phyloP scores from a whole-genome alignment of 2,888 invertebrate genomes.

The Dorcus parallelipipedus region DNA sequence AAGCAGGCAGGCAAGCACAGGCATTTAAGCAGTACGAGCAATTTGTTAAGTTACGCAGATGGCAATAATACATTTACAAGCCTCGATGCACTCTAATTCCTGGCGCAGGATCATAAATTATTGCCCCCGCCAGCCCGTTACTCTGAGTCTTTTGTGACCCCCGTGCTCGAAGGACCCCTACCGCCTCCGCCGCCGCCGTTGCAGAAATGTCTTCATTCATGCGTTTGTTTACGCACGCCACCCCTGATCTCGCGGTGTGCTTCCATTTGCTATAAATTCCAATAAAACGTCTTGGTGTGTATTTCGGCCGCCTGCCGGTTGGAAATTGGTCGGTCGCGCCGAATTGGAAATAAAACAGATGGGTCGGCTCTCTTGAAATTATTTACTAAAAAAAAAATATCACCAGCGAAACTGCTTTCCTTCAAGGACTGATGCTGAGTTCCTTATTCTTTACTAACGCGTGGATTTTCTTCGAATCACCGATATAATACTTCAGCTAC shows the following conservation, averaged over 20 bases:
- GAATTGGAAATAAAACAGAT: slow-evolving; percentile 32
- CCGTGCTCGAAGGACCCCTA: slow-evolving; percentile 13
- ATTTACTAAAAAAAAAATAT: too few relatives aligned
- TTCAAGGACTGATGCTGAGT: too few relatives aligned
- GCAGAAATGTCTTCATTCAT: slow-evolving; percentile 40
- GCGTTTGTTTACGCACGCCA: slow-evolving; percentile 24
- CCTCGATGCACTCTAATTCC: slow-evolving; percentile 46
- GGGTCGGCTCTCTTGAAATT: slow-evolving; percentile 19
- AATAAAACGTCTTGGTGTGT: slow-evolving; percentile 22
- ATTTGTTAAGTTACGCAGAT: slow-evolving; percentile 39
- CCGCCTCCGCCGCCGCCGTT: slow-evolving; percentile 19
- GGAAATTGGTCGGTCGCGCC: slow-evolving; percentile 26
- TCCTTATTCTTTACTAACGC: too few relatives aligned
- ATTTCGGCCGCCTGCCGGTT: slow-evolving; percentile 31
- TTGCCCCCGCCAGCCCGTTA: slow-evolving; percentile 18
- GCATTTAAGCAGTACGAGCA: slow-evolving; percentile 30
- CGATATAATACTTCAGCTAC: too few relatives aligned
- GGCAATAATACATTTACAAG: slow-evolving; percentile 45
- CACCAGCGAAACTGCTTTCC: too few relatives aligned
- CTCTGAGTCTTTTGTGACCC: slow-evolving; percentile 19
- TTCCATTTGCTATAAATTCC: slow-evolving; percentile 9
- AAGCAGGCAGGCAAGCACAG: background rate
- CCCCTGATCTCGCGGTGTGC: slow-evolving; percentile 3
- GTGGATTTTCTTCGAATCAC: too few relatives aligned
- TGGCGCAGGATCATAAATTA: slow-evolving; percentile 43